Percentiles rank a stretch among this genome's conserved stretches.
Conservation (phyloP, 30 jellyfish, hydroid and myxozoan genomes). For the Aurelia sp. region DNA sequence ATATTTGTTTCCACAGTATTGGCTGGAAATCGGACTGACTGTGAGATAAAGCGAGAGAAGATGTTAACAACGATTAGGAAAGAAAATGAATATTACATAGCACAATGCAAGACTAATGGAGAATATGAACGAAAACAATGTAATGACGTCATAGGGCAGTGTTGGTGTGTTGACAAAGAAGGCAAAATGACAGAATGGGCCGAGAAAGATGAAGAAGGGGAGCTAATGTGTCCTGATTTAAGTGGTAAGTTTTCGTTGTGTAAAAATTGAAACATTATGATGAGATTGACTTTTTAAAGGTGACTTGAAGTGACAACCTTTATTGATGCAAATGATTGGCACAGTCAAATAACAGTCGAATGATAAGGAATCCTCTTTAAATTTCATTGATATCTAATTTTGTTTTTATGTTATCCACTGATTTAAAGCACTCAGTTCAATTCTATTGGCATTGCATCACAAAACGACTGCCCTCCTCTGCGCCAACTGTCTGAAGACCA, state of each 20-base stretch:
- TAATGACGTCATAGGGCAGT: slow-evolving; percentile 13
- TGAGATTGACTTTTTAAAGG: no score
- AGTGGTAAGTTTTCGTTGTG: slow-evolving; percentile 3
- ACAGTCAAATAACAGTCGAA: no score
- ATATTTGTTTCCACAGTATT: slow-evolving; percentile 6
- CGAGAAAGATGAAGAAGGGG: background rate
- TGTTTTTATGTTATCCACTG: no score
- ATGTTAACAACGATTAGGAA: background rate
- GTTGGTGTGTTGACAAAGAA: slow-evolving; percentile 70
- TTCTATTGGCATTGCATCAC: no score
- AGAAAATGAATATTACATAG: slow-evolving; percentile 2
- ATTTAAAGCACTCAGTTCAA: no score
- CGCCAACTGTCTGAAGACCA: no score
- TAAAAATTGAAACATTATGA: no score
- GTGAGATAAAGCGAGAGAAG: slow-evolving; percentile 20
- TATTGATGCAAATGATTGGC: no score
- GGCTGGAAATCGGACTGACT: slow-evolving; percentile 52
- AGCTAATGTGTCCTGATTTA: background rate
- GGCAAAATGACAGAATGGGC: slow-evolving; percentile 71
- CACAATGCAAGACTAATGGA: slow-evolving; percentile 47
- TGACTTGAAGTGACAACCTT: no score
- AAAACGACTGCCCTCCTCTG: no score
- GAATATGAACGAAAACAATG: slow-evolving; percentile 47
- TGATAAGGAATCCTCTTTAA: no score
- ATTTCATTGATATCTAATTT: no score